Percentiles rank a stretch among this genome's conserved stretches.
Evolutionary conservation across 2,888 invertebrate genomes (phyloP).

Genomic region (Tiphia femorata): DNA sequence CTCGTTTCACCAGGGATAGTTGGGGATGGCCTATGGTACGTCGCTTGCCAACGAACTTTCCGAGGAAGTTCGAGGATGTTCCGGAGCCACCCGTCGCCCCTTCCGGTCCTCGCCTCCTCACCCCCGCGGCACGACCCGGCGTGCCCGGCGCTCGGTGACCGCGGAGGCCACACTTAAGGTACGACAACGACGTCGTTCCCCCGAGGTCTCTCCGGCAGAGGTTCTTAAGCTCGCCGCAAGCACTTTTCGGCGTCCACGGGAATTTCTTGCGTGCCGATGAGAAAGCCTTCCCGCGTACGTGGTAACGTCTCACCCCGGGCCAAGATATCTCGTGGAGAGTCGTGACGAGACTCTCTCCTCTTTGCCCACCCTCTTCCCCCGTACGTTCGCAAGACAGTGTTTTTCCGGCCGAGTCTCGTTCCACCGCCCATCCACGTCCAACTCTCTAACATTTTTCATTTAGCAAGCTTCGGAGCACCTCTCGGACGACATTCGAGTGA

Average conservation of each 20-base stretch:
- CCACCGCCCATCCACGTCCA: no score
- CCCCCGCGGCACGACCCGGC: no score
- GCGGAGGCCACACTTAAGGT: constrained; percentile 29
- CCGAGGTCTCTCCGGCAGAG: constrained; percentile 2
- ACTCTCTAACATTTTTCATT: no score
- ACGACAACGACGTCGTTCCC: constrained; percentile 12
- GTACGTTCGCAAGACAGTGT: neutral
- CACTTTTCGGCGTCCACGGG: constrained; percentile 12
- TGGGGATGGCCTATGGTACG: constrained; percentile 13
- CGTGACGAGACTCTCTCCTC: neutral
- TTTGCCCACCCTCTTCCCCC: neutral
- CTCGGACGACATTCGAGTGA: no score
- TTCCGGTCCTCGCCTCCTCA: no score
- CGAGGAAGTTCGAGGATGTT: constrained; percentile 37
- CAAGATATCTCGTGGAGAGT: neutral
- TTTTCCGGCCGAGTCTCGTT: neutral
- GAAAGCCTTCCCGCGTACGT: constrained; percentile 1
- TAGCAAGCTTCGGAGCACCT: no score
- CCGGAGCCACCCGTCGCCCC: no score
- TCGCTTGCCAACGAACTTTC: constrained; percentile 25
- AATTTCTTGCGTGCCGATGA: constrained; percentile 10
- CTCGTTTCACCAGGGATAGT: constrained; percentile 17
- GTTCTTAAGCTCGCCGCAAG: constrained; percentile 13
- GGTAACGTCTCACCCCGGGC: neutral
- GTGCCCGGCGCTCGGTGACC: constrained; percentile 27